Base-by-base conservation (phyloP, 2,888 invertebrate genomes). In the Erebia palarica region DNA sequence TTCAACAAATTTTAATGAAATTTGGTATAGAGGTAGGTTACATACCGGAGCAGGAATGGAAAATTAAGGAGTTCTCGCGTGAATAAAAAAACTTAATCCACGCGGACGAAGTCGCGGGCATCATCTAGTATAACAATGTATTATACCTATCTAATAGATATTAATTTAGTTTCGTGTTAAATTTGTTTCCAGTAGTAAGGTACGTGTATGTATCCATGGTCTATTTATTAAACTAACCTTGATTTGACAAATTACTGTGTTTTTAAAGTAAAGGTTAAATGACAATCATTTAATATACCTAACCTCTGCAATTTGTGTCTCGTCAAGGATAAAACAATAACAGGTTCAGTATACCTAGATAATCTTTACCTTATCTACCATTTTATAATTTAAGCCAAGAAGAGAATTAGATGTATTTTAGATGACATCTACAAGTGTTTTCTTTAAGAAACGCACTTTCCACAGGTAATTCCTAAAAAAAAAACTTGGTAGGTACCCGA, bases 231-330 rank as follows among this genome's bases (percentile, higher is more conserved):
- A 18, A 55, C 10, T 66, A 1, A 21, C 69, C 67, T 59, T 67
- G 67, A 49, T 47, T 67, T 59, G 18, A 59, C 67, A 59, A 59
- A 59, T 67, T 67, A 49, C 67, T 21, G 9, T 2, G n/a, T 53
- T 67, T 59, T 59, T 67, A 8, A 36, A 21, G 58, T 59, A 49
- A 65, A 65, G 65, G 65, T 65, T 65, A 65, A 65, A 57, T 7
- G 57, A 57, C 65, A 65, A 57, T 65, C 53, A 57, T 57, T 65
- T 65, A 13, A 55, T 18, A 21, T 65, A n/a, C n/a, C n/a, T n/a
- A 44, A 65, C 65, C 65, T 65, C 65, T 55, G 57, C 42, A 18
- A 44, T 44, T 55, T 65, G 11, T 13, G 51, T 27, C 10, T 51
- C 36, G 36, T 53, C 65, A 65, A 65, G 65, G 65, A 65, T 53